Base-by-base conservation (phyloP, 1,140 invertebrate species). In the Andricus grossulariae region DNA sequence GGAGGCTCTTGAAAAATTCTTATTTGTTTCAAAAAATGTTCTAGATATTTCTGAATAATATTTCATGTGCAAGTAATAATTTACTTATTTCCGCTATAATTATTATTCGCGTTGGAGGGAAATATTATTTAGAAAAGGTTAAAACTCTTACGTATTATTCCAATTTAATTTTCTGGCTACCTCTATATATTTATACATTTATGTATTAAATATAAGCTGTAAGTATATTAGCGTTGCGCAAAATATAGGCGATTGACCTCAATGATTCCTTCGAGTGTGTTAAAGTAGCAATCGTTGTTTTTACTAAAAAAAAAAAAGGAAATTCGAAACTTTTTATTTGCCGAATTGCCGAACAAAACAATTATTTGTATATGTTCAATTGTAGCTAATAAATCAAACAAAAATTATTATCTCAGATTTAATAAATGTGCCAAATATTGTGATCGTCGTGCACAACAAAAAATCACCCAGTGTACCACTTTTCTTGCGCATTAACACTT, bases 341-440 rank as follows among this genome's bases (percentile, higher is more conserved):
- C 60, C 60, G 2, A 16, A 54, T 18, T 6, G 10, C 11, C n/a
- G 1, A 54, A 54, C 0, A 54, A 54, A 54, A 54, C 16, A 19
- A 54, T n/a, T 1, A 18, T 18, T 54, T 7, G 8, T 54, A 0
- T 18, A 73, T n/a, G 60, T 72, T 55, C 16, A 74, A 71, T 55
- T 72, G 50, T 82, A 57, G 45, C 54, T 50, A 50, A 19, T 77
- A 39, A 21, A 75, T 57, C 75, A n/a, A 77, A 45, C 15, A 52
- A 71, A 75, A 74, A 54, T 52, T 54, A 74, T 51, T 32, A 51
- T 72, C 75, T 72, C 74, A 81, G 70, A 51, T 70, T 71, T n/a
- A 78, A 82, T 83, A 83, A 82, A 80, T 83, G 83, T 84, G 83
- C 83, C 83, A 84, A 84, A 83, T 84, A 82, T 83, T 82, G 75